Base-by-base conservation (phyloP, 2,888 invertebrate species). In the Muscina levida region DNA sequence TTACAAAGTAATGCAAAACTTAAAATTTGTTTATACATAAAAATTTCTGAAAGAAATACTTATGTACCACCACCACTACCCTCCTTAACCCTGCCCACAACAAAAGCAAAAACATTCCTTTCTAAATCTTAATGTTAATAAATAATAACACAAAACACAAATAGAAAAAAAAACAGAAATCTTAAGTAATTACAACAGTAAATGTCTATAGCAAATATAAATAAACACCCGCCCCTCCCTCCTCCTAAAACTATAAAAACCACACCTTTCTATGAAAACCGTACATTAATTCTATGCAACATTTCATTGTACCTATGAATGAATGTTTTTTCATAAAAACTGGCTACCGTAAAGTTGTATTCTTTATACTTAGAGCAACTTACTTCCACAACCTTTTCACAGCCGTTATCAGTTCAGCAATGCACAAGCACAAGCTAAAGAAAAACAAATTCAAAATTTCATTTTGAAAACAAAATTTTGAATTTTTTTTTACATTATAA, bases 391-490 rank as follows among this genome's bases (percentile, higher is more conserved):
- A 51, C 56, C 39, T 13, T 19, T 24, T 26, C 65, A 39, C 31
- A 56, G 46, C 1, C 31, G 51, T 42, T 13, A 13, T 6, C 59
- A 68, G 67, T 59, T 68, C 62, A n/a, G n/a, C n/a, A n/a, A n/a
- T n/a, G n/a, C n/a, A n/a, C n/a, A n/a, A n/a, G n/a, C n/a, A n/a
- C n/a, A n/a, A n/a, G n/a, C n/a, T 26, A 73, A 19, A 39, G 22
- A 53, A 76, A 73, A 65, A 71, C 82, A 83, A n/a, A 83, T 85
- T 85, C 83, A 77, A 81, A 83, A 83, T 84, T 83, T 83, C 83
- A 84, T 85, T 31, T 84, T 82, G 78, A 82, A 84, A 82, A 77
- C 82, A 76, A 51, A 80, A 80, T 72, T 67, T 75, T 56, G 79
- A 72, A 39, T 56, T 59, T 78, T 70, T 31, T 5, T 79, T 83